Base-by-base conservation (phyloP, 2,797 vertebrate species). In the Sebastes iracundus region DNA sequence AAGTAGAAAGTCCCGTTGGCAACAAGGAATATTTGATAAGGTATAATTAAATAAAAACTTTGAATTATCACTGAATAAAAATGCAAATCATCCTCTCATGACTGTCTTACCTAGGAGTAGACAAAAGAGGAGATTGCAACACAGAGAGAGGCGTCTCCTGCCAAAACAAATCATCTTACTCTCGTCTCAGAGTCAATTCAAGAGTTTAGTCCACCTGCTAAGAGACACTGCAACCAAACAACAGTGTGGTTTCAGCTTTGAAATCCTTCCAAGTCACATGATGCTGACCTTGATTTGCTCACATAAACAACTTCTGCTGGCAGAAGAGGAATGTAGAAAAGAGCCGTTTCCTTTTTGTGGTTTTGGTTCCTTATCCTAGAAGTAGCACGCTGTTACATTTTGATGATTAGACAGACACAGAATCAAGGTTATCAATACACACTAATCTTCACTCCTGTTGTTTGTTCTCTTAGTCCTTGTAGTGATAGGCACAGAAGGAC, bases 351-450 rank as follows among this genome's bases (percentile, higher is more conserved):
- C 93, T 84, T 90, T 61, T 91, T 61, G 86, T 11, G 88, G 91
- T 95, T 95, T 95, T 95, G 80, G 93, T 95, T 95, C 94, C 94
- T 86, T 76, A 70, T 88, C 46, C 32, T 7, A 55, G 33, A 83
- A 79, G 61, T 33, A 0, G 4, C 14, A 70, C 59, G 35, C 13
- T 70, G 79, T 81, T 77, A 79, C 59, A 75, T 76, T 89, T 66
- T 82, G 87, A 87, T 81, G 83, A 91, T 82, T 71, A 79, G 78
- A 85, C 77, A 89, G 52, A 83, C n/a, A 75, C 30, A 56, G 33
- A 77, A 75, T 70, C 27, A 72, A 75, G 83, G 76, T 79, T 75
- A 81, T 67, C 28, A 61, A 32, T 60, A 49, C 12, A 2, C 13
- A 4, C 42, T 42, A 0, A 6, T 30, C 25, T 65, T 68, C 22